A percentile compares a stretch with the other conserved stretches of the same genome.
phyloP scores from a whole-genome alignment of 2,113 vertebrate species.

The Eurystomus gularis region DNA sequence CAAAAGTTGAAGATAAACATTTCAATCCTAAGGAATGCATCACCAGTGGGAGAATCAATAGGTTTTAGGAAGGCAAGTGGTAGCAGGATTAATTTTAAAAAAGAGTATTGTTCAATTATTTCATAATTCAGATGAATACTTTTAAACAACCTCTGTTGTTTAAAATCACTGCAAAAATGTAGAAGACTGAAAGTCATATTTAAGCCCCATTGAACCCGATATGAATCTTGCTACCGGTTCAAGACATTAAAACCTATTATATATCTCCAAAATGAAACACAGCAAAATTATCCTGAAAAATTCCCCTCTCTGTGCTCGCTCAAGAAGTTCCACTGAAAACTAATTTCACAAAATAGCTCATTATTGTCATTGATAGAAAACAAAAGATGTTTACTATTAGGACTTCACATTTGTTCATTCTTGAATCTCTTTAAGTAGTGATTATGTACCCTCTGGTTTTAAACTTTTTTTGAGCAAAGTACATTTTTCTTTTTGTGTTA shows the following conservation, averaged over 20 bases:
- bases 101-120: background rate
- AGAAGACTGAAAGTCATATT: background rate
- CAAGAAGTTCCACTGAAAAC: background rate
- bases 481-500: background rate
- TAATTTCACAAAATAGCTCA: background rate
- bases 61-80: background rate
- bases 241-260: background rate
- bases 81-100: background rate
- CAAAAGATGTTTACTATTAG: background rate
- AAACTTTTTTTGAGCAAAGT: background rate
- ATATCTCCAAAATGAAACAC: background rate
- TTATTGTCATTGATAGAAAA: background rate
- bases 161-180: background rate
- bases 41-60: background rate
- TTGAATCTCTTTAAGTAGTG: background rate
- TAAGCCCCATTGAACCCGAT: background rate
- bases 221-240: background rate
- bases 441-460: background rate
- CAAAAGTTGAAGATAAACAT: background rate
- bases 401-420: background rate
- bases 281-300: background rate
- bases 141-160: background rate
- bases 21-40: background rate
- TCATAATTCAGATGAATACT: background rate
- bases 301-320: background rate